Percentiles rank a stretch among this genome's conserved stretches.
These are phyloP conservation scores for Vulpes lagopus DNA, from an alignment of 2,113 vertebrate genomes.

Conservation along the genomic window DNA sequence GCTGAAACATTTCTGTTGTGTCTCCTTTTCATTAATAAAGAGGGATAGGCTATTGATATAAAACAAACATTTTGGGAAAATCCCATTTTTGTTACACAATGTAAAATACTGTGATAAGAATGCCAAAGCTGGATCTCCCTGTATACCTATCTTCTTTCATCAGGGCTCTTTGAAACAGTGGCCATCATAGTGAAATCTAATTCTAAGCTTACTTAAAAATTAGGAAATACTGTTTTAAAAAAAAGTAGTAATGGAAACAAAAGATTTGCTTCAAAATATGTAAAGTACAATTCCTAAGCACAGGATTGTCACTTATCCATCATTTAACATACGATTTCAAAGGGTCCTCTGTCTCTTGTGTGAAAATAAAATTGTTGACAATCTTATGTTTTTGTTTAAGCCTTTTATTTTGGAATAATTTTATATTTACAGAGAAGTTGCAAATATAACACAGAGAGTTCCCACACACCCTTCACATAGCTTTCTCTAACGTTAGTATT, in stretches of 20 bases:
- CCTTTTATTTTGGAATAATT: background rate
- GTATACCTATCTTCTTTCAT: background rate
- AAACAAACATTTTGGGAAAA: background rate
- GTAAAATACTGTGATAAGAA: background rate
- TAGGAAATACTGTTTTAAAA: background rate
- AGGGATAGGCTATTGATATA: background rate
- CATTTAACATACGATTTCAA: background rate
- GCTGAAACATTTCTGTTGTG: background rate
- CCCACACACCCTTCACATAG: background rate
- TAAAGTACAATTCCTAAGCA: background rate
- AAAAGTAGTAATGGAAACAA: background rate
- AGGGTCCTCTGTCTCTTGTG: background rate
- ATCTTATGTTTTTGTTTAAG: background rate
- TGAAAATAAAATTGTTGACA: background rate
- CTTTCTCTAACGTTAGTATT: constrained; percentile 22
- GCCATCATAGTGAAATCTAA: background rate
- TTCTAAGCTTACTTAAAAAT: background rate
- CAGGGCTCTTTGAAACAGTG: background rate
- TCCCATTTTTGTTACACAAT: background rate
- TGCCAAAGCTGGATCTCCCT: background rate
- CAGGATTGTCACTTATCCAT: background rate
- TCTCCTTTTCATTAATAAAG: background rate
- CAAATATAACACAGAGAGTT: background rate
- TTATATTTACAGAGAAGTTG: constrained; percentile 11
- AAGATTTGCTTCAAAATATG: background rate